A percentile compares a stretch with the other conserved stretches of the same genome.
phyloP scores from a whole-genome alignment of 1,140 invertebrate genomes.

The Atta cephalotes region DNA sequence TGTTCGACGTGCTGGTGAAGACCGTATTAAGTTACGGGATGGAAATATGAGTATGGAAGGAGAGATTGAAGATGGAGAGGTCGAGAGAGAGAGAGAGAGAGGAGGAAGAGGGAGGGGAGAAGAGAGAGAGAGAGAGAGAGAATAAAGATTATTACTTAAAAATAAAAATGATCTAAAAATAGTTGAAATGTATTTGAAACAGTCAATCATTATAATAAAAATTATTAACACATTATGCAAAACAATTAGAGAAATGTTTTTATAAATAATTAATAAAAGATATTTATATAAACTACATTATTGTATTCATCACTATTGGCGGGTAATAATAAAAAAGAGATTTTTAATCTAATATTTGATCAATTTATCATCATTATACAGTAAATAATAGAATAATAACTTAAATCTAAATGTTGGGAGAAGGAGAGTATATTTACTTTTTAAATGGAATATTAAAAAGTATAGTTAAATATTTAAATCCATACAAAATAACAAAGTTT shows the following conservation, averaged over 20 bases:
- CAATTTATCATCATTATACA: background rate
- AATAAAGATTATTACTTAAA: slow-evolving; percentile 2
- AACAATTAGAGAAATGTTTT: background rate
- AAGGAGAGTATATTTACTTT: background rate
- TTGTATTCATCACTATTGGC: background rate
- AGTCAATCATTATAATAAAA: background rate
- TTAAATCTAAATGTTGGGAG: background rate
- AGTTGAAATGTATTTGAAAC: background rate
- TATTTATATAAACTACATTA: background rate
- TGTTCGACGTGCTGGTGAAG: no score
- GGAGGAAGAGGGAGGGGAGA: background rate
- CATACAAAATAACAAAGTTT: slow-evolving; percentile 63
- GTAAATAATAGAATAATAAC: slow-evolving; percentile 11
- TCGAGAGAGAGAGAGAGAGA: no score
- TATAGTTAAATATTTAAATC: slow-evolving; percentile 58
- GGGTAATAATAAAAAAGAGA: background rate
- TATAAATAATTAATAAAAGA: slow-evolving; percentile 7
- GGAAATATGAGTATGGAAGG: no score
- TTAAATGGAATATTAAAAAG: slow-evolving; percentile 30
- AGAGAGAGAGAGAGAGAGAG: background rate
- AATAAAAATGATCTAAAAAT: background rate
- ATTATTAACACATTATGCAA: background rate
- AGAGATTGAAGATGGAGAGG: no score
- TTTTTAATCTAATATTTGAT: no score
- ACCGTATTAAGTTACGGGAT: no score